Evolutionary conservation across 30 jellyfish, hydroid and myxozoan species (phyloP).

Genomic region (Rhopilema esculentum): DNA sequence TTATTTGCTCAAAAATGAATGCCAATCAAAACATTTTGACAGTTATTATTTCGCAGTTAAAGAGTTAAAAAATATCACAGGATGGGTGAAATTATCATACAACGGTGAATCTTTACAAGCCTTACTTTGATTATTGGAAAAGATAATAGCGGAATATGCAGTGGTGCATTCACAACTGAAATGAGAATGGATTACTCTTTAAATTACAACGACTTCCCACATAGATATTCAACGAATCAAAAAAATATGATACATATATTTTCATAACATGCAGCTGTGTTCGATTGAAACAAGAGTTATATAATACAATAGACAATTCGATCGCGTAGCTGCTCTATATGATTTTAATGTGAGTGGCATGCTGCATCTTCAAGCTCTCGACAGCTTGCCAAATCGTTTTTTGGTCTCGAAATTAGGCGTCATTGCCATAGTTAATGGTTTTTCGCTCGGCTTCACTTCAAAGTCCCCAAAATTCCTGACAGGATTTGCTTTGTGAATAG

Average conservation of each 20-base stretch:
- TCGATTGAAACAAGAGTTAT: background rate
- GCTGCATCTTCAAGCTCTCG: constrained; percentile 17
- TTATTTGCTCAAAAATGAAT: too few species aligned
- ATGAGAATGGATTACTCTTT: background rate
- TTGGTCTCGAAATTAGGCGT: constrained; percentile 91
- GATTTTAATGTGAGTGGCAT: background rate
- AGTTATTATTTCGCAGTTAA: too few species aligned
- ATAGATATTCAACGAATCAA: too few species aligned
- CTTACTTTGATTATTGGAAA: background rate
- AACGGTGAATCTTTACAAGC: too few species aligned
- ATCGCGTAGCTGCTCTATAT: background rate
- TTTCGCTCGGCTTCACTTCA: constrained; percentile 72
- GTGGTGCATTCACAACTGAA: background rate
- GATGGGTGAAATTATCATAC: too few species aligned
- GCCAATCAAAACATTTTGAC: too few species aligned
- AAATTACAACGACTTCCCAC: background rate
- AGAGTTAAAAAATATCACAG: too few species aligned
- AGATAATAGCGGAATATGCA: too few species aligned
- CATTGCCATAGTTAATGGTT: constrained; percentile 79
- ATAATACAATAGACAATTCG: background rate
- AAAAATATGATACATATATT: too few species aligned
- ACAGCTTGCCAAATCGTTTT: constrained; percentile 63
- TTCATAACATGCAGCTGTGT: too few species aligned
- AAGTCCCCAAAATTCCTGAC: constrained; percentile 72
- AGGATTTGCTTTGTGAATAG: constrained; percentile 84